Conservation (phyloP, 2,797 vertebrate genomes). For the Vipera ursinii region DNA sequence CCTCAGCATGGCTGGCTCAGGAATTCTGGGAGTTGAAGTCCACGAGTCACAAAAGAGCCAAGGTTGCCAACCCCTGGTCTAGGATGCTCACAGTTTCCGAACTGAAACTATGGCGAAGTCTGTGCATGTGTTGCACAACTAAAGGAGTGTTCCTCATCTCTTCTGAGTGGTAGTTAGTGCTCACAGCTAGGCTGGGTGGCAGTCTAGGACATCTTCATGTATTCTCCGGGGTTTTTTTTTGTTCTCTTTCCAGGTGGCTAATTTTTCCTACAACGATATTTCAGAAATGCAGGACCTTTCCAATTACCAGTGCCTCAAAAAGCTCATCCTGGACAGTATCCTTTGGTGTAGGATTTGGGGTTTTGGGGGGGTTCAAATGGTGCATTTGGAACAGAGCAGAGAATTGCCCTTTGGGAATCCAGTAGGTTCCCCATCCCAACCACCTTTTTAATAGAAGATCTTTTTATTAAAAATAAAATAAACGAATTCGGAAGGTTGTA, state of each 20-base stretch:
- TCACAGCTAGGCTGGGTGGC: background rate
- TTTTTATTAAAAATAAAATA: too few relatives aligned
- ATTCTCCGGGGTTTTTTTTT: conserved; percentile 24
- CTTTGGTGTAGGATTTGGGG: conserved; percentile 54
- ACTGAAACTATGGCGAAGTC: background rate
- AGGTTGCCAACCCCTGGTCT: too few relatives aligned
- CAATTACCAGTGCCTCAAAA: conserved; percentile 74
- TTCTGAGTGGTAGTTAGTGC: background rate
- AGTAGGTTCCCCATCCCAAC: too few relatives aligned
- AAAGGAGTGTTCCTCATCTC: background rate
- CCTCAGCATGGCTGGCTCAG: too few relatives aligned
- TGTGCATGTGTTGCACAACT: background rate
- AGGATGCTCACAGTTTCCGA: background rate
- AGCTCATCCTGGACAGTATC: conserved; percentile 90
- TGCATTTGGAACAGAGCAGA: background rate
- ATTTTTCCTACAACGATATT: conserved; percentile 87
- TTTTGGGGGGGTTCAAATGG: background rate
- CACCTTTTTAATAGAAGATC: too few relatives aligned
- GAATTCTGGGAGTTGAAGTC: too few relatives aligned
- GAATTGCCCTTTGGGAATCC: background rate
- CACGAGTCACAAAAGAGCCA: too few relatives aligned
- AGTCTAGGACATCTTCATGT: background rate
- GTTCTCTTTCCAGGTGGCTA: conserved; percentile 77
- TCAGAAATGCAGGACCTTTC: conserved; percentile 83
- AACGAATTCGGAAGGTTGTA: too few relatives aligned